phyloP scores from a whole-genome alignment of 1,140 invertebrate species.

The Heliconius hermathena region DNA sequence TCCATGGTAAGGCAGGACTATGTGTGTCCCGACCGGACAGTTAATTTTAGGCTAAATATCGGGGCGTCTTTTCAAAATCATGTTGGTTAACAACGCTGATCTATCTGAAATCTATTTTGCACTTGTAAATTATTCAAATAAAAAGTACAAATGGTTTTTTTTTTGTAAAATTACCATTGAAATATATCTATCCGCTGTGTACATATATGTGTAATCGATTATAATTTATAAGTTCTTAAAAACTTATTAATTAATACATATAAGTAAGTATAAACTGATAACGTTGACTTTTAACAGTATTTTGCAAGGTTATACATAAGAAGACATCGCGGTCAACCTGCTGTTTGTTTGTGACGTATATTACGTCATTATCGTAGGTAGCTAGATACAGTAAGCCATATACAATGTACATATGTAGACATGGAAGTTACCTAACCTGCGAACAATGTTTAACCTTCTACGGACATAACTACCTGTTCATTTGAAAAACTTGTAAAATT shows the following conservation, averaged over 20 bases:
- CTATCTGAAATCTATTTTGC: no score
- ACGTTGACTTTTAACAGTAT: conserved; percentile 13
- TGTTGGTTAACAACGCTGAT: no score
- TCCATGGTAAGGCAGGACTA: no score
- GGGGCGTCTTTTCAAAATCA: no score
- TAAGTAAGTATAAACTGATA: neutral
- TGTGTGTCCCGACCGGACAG: fast-evolving
- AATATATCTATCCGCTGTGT: no score
- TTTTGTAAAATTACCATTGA: no score
- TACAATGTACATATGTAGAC: conserved; percentile 37
- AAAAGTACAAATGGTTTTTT: no score
- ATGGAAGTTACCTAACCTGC: conserved; percentile 45
- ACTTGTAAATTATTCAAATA: no score
- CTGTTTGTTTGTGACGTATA: conserved; percentile 39
- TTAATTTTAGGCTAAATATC: no score
- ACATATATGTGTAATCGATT: no score
- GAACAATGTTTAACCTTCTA: conserved; percentile 49
- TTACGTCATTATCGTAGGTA: conserved; percentile 39
- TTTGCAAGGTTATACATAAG: conserved; percentile 23
- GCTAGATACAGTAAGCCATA: conserved; percentile 32
- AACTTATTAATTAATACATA: neutral
- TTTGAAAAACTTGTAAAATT: conserved; percentile 3
- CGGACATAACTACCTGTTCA: conserved; percentile 36
- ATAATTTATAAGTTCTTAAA: neutral
- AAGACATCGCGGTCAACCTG: conserved; percentile 24